Evolutionary conservation across 2,797 vertebrate species (phyloP), one percentile per base, ranked within the genome.

Genomic region (Rachycentron canadum): DNA sequence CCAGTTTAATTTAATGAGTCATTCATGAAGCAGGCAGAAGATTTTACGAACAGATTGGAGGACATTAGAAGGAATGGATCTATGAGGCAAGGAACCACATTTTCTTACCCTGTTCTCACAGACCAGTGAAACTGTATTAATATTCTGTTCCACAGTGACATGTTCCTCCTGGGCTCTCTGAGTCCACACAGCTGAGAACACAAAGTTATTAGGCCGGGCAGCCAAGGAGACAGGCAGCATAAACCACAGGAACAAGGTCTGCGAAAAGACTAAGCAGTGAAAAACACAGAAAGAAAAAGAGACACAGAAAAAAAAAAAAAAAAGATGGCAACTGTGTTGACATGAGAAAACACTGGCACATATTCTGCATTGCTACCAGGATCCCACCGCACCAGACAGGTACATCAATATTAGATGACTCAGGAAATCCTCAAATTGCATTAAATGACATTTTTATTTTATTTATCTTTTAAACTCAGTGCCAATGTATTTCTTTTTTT

Each of bases 41-140:
- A 47, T 47, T n/a, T 47, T n/a, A 47, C 45, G 9, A 4, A n/a
- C 45, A n/a, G 21, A n/a, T n/a, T 47, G 21, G 17, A 45, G 19
- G 43, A 10, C 12, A 19, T 10, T 3, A n/a, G 45, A 47, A 47
- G 45, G 17, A 8, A 45, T 45, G 43, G 17, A 21, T 45, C 17
- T 7, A 45, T 14, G 38, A 13, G 3, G 13, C 38, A 13, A 14
- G 17, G 45, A 47, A n/a, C 7, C 21, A n/a, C 45, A n/a, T 6
- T 72, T 74, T 57, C 69, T 57, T 67, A 64, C 69, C 56, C 34
- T 7, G 19, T 86, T 75, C 80, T 60, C 2, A 17, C 63, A 75
- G 71, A 69, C 76, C 59, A 80, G 79, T 88, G 84, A 85, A 89
- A 72, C 73, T 68, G 62, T 66, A 84, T 89, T 83, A 75, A 86